These are phyloP conservation scores for Struthidea cinerea DNA, from an alignment of 2,113 vertebrate species.

Conservation along the genomic window DNA sequence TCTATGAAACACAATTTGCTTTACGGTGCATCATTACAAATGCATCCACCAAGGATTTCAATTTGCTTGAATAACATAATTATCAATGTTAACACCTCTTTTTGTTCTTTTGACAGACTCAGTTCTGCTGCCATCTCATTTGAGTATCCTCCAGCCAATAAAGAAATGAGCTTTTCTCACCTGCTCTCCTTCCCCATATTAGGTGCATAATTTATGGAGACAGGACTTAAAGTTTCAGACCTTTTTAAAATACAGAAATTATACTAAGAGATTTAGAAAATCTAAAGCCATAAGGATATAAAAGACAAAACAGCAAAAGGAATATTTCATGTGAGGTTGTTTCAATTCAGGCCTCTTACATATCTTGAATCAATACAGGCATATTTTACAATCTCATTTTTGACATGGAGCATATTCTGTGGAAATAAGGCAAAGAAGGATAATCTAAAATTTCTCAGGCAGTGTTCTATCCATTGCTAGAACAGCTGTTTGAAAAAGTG, in stretches of 20 bases:
- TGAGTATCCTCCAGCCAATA: background rate
- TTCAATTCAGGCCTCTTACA: background rate
- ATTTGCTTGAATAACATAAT: constrained; percentile 31
- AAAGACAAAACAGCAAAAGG: background rate
- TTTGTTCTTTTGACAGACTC: constrained; percentile 24
- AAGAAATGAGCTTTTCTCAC: background rate
- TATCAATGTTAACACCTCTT: constrained; percentile 2
- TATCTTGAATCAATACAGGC: background rate
- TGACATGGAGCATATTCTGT: background rate
- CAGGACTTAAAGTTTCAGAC: background rate
- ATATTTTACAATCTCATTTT: background rate
- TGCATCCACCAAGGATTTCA: constrained; percentile 9
- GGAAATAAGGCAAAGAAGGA: background rate
- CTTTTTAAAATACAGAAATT: background rate
- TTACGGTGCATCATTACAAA: constrained; percentile 21
- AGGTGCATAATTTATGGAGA: background rate
- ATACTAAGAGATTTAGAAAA: background rate
- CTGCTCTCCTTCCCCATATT: background rate
- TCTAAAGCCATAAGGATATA: background rate
- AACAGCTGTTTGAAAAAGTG: background rate
- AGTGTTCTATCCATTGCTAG: background rate
- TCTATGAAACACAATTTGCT: constrained; percentile 12
- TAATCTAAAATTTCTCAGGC: background rate
- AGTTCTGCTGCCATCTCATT: background rate
- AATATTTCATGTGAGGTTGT: background rate